Conservation (phyloP, 2,113 vertebrate genomes). For the Zapus hudsonius region DNA sequence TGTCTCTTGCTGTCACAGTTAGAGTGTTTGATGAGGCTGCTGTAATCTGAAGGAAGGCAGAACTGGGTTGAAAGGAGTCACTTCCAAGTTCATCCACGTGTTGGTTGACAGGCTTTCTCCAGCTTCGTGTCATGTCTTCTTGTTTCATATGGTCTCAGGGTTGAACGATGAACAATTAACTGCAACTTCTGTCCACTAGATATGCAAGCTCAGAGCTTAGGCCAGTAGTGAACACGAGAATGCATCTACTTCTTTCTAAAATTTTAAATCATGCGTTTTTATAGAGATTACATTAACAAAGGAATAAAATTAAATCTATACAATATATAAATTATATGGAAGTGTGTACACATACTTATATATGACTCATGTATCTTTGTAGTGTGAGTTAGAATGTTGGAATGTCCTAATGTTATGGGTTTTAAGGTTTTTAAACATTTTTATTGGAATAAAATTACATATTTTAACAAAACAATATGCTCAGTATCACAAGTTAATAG, state of each 20-base stretch:
- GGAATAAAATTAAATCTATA: not conserved
- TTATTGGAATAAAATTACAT: too few relatives aligned
- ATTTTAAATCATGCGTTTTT: not conserved
- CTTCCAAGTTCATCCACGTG: not conserved
- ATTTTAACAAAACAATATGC: too few relatives aligned
- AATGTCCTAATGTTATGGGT: not conserved
- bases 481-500: too few relatives aligned
- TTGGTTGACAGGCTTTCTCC: not conserved
- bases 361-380: not conserved
- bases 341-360: not conserved
- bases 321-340: not conserved
- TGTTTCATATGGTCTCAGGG: not conserved
- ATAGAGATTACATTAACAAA: not conserved
- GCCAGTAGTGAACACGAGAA: too few relatives aligned
- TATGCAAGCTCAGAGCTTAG: not conserved
- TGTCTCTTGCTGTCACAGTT: not conserved
- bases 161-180: not conserved
- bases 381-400: not conserved
- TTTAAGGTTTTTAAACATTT: too few relatives aligned
- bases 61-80: not conserved
- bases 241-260: too few relatives aligned
- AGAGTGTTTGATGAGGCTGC: not conserved
- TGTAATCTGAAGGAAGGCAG: not conserved
- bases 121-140: not conserved
- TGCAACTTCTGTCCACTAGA: not conserved